phyloP scores from a whole-genome alignment of 2,797 vertebrate species.

The Protonibea diacanthus region DNA sequence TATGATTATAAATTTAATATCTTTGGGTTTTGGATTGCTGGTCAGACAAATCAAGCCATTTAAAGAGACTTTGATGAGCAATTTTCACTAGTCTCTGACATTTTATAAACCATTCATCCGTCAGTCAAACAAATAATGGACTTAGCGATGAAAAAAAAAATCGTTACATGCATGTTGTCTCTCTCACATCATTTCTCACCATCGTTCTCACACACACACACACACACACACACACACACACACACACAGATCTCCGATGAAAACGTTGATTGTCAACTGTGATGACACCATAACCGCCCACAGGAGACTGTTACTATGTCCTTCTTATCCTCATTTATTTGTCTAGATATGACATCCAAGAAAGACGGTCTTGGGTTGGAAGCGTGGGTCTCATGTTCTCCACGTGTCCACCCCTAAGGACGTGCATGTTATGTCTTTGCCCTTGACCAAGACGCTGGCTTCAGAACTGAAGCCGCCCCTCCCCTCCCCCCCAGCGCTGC shows the following conservation, averaged over 20 bases:
- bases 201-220: slow-evolving; percentile 30
- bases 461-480: slow-evolving; percentile 18
- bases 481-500: slow-evolving; percentile 11
- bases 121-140: background rate
- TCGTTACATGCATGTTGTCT: slow-evolving; percentile 11
- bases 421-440: slow-evolving; percentile 28
- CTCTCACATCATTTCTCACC: slow-evolving; percentile 37
- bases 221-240: slow-evolving; percentile 37
- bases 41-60: background rate
- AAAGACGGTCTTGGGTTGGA: slow-evolving; percentile 1
- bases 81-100: background rate
- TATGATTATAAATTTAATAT: background rate
- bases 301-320: slow-evolving; percentile 54
- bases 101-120: background rate
- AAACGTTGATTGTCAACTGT: slow-evolving; percentile 57
- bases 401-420: slow-evolving; percentile 37
- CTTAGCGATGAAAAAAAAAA: background rate
- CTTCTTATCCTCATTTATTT: slow-evolving; percentile 31
- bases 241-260: slow-evolving; percentile 36
- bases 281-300: slow-evolving; percentile 54
- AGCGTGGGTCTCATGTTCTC: slow-evolving; percentile 18
- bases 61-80: background rate
- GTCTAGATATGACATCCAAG: slow-evolving; percentile 15
- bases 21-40: background rate
- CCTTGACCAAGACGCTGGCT: slow-evolving; percentile 46